Percentiles rank a stretch among this genome's conserved stretches.
Conservation (phyloP, 2,888 invertebrate species). For the Marronus borbonicus region DNA sequence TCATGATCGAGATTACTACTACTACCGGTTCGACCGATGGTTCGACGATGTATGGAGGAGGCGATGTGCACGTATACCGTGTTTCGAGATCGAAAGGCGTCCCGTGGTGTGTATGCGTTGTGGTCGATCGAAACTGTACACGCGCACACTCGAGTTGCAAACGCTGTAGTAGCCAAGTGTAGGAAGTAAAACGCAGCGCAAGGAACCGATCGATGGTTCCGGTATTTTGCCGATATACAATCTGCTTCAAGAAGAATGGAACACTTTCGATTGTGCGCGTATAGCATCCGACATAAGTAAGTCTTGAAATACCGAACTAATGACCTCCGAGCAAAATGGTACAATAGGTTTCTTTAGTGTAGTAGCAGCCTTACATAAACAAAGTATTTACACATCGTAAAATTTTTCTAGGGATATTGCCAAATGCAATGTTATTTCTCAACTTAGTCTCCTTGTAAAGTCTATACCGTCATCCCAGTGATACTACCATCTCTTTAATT, state of each 20-base stretch:
- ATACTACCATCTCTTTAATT: too few relatives aligned
- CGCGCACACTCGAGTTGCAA: constrained; percentile 28
- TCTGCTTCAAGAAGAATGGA: neutral
- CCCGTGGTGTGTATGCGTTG: neutral
- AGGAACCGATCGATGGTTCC: constrained; percentile 42
- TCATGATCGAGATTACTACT: constrained; percentile 20
- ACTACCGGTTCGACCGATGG: constrained; percentile 23
- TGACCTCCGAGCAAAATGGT: neutral
- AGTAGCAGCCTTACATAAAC: too few relatives aligned
- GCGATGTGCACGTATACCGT: constrained; percentile 11
- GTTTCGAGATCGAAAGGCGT: neutral
- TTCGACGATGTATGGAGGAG: constrained; percentile 7
- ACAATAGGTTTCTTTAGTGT: too few relatives aligned
- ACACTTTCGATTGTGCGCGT: neutral
- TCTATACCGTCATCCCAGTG: too few relatives aligned
- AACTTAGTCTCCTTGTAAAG: too few relatives aligned
- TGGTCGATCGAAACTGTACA: constrained; percentile 44
- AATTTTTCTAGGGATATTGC: too few relatives aligned
- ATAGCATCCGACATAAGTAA: neutral
- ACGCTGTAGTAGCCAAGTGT: neutral
- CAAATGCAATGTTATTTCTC: too few relatives aligned
- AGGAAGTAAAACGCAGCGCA: constrained; percentile 27
- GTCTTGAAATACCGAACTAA: too few relatives aligned
- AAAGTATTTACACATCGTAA: too few relatives aligned
- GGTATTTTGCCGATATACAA: constrained; percentile 13